These are phyloP conservation scores for Lateolabrax maculatus DNA, from an alignment of 2,797 vertebrate genomes.

Conservation along the genomic window DNA sequence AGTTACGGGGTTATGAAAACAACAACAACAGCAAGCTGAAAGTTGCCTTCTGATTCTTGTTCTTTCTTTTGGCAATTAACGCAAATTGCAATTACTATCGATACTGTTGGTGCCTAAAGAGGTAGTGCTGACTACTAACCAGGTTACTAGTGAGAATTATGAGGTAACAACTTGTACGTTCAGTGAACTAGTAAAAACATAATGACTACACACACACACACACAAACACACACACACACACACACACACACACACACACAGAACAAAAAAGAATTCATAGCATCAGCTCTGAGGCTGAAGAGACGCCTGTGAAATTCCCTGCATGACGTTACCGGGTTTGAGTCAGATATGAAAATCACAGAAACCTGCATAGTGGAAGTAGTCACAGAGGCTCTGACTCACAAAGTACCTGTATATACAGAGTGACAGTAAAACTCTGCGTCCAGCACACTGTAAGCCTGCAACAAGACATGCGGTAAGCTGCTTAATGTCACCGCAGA, in stretches of 20 bases:
- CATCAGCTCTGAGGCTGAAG: slow-evolving; percentile 22
- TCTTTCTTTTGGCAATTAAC: not conserved
- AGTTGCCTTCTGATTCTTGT: not conserved
- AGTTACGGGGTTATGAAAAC: no score
- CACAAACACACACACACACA: not conserved
- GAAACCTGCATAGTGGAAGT: slow-evolving; percentile 29
- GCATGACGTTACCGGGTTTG: slow-evolving; percentile 47
- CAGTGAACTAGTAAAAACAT: not conserved
- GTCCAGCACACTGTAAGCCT: slow-evolving; percentile 75
- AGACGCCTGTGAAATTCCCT: slow-evolving; percentile 47
- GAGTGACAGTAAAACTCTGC: slow-evolving; percentile 79
- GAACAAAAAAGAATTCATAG: slow-evolving; percentile 9
- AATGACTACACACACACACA: not conserved
- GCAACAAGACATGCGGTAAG: slow-evolving; percentile 78
- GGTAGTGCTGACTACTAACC: not conserved
- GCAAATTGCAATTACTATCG: not conserved
- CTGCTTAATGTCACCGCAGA: slow-evolving; percentile 81
- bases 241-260: not conserved
- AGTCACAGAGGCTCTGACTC: slow-evolving; percentile 65
- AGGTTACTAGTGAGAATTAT: not conserved
- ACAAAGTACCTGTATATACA: slow-evolving; percentile 81
- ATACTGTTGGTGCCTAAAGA: not conserved
- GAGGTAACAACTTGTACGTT: not conserved
- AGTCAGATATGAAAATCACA: slow-evolving; percentile 54
- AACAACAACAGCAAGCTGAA: slow-evolving; percentile 1